Conservation (phyloP, 2,888 invertebrate species). For the Euproctis similis region DNA sequence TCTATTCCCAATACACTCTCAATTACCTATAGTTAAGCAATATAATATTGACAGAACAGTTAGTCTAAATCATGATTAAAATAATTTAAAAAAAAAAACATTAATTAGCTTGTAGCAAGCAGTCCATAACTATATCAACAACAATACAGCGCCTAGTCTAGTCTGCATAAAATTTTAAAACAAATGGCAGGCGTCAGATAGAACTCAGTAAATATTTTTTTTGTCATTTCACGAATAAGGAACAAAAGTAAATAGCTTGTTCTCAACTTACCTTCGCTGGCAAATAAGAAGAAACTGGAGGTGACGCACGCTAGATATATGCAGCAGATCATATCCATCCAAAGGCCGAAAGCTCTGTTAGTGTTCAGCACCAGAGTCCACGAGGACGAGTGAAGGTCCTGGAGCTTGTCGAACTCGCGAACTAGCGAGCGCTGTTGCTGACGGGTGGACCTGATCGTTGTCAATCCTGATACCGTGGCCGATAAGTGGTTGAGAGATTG, state of each 20-base stretch:
- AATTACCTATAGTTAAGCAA: too few relatives aligned
- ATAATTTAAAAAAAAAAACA: too few relatives aligned
- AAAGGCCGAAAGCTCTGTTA: constrained; percentile 69
- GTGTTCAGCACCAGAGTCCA: constrained; percentile 45
- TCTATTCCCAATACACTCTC: too few relatives aligned
- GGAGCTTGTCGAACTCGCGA: constrained; percentile 81
- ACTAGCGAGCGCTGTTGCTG: constrained; percentile 80
- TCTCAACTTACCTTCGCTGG: constrained; percentile 38
- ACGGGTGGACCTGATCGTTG: constrained; percentile 86
- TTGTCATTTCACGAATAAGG: too few relatives aligned
- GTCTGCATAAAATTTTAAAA: too few relatives aligned
- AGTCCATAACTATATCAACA: too few relatives aligned
- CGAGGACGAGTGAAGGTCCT: constrained; percentile 36
- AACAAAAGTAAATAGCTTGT: background rate
- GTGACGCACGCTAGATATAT: constrained; percentile 77
- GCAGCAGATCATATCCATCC: constrained; percentile 76
- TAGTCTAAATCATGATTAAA: too few relatives aligned
- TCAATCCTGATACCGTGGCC: constrained; percentile 86
- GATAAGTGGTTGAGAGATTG: constrained; percentile 90
- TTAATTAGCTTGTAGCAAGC: too few relatives aligned
- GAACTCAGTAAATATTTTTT: too few relatives aligned
- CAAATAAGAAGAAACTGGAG: constrained; percentile 79
- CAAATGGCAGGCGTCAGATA: too few relatives aligned
- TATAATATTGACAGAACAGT: too few relatives aligned
- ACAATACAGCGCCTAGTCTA: too few relatives aligned